Conservation (phyloP, 30 jellyfish, hydroid and myxozoan genomes). For the Turritopsis dohrnii region DNA sequence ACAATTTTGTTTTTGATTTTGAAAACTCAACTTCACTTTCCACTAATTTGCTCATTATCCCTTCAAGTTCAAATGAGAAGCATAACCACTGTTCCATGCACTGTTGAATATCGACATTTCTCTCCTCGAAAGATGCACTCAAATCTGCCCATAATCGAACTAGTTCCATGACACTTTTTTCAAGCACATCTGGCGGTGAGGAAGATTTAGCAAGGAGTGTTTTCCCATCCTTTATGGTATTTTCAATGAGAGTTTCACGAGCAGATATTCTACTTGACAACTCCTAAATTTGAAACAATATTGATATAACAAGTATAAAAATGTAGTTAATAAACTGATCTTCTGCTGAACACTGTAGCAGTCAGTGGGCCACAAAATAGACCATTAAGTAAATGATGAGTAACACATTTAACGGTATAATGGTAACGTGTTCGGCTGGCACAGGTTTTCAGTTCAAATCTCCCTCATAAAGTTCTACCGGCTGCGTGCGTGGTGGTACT, state of each 20-base stretch:
- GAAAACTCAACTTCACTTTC: constrained; percentile 43
- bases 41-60: constrained; percentile 42
- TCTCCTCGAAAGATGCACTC: not conserved
- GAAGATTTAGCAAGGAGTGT: constrained; percentile 1
- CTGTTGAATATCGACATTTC: constrained; percentile 41
- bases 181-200: not conserved
- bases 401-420: too few species aligned
- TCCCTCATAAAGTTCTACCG: too few species aligned
- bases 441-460: too few species aligned
- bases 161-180: constrained; percentile 8
- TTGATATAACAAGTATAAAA: not conserved
- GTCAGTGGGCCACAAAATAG: too few species aligned
- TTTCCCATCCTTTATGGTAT: not conserved
- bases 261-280: not conserved
- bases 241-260: not conserved
- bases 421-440: too few species aligned
- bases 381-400: too few species aligned
- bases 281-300: not conserved
- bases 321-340: too few species aligned
- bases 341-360: too few species aligned
- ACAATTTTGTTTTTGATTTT: not conserved
- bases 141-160: not conserved
- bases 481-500: too few species aligned
- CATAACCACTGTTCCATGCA: constrained; percentile 40
- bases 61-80: constrained; percentile 44